Percentiles rank a stretch among this genome's conserved stretches.
phyloP scores from a whole-genome alignment of 2,797 vertebrate genomes.

The Gallinago solitaria region DNA sequence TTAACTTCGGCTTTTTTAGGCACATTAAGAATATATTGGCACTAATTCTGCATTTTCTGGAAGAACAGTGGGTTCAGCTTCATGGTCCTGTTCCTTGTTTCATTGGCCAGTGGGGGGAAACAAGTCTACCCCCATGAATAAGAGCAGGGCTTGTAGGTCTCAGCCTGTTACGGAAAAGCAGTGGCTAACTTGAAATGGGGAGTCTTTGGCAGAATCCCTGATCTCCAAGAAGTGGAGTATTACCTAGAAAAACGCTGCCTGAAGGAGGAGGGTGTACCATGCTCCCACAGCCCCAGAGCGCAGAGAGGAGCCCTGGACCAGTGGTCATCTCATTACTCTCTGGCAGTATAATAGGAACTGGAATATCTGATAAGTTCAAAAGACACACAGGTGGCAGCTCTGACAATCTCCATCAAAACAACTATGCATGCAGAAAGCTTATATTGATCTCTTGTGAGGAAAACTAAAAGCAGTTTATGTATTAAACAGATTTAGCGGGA shows the following conservation, averaged over 20 bases:
- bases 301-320: not conserved
- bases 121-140: not conserved
- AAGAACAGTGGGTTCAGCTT: not conserved
- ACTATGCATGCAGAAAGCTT: not conserved
- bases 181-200: not conserved
- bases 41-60: not conserved
- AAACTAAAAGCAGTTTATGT: not conserved
- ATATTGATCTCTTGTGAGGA: not conserved
- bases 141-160: not conserved
- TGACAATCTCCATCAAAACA: not conserved
- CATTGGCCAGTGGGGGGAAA: not conserved
- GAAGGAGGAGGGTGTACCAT: rapidly evolving
- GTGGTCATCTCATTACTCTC: not conserved
- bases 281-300: not conserved
- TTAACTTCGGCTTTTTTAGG: not conserved
- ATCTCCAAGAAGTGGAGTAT: not conserved
- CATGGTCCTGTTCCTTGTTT: not conserved
- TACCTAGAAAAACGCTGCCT: not conserved
- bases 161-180: not conserved
- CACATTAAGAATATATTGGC: not conserved
- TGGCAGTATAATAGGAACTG: not conserved
- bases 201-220: not conserved
- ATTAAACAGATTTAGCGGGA: not conserved
- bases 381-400: not conserved
- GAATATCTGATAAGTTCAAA: not conserved